phyloP scores from a whole-genome alignment of 2,888 invertebrate species.

The Crossocerus cetratus region DNA sequence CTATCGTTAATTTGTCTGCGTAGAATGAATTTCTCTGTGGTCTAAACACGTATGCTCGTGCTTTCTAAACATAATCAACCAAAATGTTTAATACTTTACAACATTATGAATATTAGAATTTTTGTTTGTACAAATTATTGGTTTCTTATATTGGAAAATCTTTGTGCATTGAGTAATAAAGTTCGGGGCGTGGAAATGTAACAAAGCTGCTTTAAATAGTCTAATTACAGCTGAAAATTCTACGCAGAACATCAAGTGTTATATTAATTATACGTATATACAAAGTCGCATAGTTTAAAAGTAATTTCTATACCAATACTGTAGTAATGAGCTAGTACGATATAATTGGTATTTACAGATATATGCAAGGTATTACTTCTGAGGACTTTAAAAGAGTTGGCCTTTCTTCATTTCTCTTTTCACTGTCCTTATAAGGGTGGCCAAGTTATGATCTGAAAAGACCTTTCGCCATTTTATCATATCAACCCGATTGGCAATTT shows the following conservation, averaged over 20 bases:
- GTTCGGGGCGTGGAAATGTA: slow-evolving; percentile 1
- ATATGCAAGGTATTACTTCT: slow-evolving; percentile 44
- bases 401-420: slow-evolving; percentile 7
- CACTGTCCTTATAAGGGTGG: neutral
- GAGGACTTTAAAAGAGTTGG: slow-evolving; percentile 45
- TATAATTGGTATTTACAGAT: slow-evolving; percentile 50
- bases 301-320: slow-evolving; percentile 30
- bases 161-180: neutral
- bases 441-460: slow-evolving; percentile 28
- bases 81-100: neutral
- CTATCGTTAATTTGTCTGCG: slow-evolving; percentile 1
- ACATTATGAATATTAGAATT: neutral
- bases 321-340: slow-evolving; percentile 13
- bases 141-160: neutral
- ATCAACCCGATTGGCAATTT: no score
- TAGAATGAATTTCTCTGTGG: slow-evolving; percentile 15
- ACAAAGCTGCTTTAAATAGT: neutral
- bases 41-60: no score
- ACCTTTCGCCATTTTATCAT: no score
- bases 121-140: neutral
- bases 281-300: slow-evolving; percentile 32
- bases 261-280: slow-evolving; percentile 37
- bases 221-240: neutral
- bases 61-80: no score
- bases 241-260: slow-evolving; percentile 16